Evolutionary conservation across 2,888 invertebrate genomes (phyloP).

Genomic region (Lithophane ornitopus): DNA sequence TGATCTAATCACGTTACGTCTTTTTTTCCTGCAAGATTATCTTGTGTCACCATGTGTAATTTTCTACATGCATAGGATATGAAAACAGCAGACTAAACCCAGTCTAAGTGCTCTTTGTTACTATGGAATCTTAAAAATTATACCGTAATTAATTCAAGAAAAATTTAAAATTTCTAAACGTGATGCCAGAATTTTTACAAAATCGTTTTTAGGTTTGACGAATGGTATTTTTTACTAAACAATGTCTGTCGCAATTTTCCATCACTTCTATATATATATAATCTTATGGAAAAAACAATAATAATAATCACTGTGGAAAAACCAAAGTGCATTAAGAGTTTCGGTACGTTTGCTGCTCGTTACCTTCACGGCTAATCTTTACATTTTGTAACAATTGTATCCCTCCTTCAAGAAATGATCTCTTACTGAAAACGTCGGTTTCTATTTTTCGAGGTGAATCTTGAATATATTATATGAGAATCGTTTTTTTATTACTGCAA

Average conservation of each 20-base stretch:
- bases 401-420: slow-evolving; percentile 18
- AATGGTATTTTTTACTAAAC: slow-evolving; percentile 13
- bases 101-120: neutral
- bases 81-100: neutral
- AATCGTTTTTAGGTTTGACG: neutral
- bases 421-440: slow-evolving; percentile 20
- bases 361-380: slow-evolving; percentile 42
- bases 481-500: neutral
- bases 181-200: neutral
- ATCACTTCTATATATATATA: too few species aligned
- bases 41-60: neutral
- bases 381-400: slow-evolving; percentile 41
- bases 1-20: slow-evolving; percentile 4
- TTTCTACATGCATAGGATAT: neutral
- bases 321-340: slow-evolving; percentile 24
- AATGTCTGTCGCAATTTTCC: slow-evolving; percentile 15
- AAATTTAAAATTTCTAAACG: neutral
- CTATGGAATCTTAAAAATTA: neutral
- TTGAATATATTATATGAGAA: neutral
- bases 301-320: slow-evolving; percentile 32
- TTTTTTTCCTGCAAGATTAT: slow-evolving; percentile 9
- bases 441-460: slow-evolving; percentile 8
- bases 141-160: slow-evolving; percentile 8
- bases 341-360: slow-evolving; percentile 32
- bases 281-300: slow-evolving; percentile 29